phyloP scores from a whole-genome alignment of 1,140 invertebrate genomes.

The Zophobas morio region DNA sequence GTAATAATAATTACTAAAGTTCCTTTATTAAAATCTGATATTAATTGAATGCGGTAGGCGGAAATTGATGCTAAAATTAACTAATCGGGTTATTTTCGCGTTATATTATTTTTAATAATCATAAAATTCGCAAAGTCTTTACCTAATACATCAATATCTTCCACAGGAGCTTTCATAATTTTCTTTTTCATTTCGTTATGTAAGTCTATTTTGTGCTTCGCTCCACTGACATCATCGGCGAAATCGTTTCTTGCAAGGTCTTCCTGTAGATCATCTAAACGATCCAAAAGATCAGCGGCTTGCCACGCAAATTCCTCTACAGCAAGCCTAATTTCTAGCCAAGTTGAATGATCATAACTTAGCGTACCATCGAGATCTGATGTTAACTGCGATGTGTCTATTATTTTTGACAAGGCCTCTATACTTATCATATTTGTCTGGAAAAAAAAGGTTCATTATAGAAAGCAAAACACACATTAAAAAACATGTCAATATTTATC shows the following conservation, averaged over 20 bases:
- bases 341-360: slow-evolving; percentile 95
- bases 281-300: slow-evolving; percentile 91
- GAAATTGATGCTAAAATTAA: not conserved
- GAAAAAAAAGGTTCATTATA: slow-evolving; percentile 64
- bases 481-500: too few relatives aligned
- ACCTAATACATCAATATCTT: slow-evolving; percentile 87
- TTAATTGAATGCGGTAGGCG: too few relatives aligned
- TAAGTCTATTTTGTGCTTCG: slow-evolving; percentile 91
- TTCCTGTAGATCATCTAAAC: slow-evolving; percentile 92
- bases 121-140: slow-evolving; percentile 52
- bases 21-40: too few relatives aligned
- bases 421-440: slow-evolving; percentile 96
- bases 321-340: slow-evolving; percentile 94
- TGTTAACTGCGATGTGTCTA: slow-evolving; percentile 93
- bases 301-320: slow-evolving; percentile 97
- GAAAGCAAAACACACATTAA: too few relatives aligned
- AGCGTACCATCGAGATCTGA: slow-evolving; percentile 94
- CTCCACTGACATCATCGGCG: slow-evolving; percentile 91
- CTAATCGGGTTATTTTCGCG: not conserved
- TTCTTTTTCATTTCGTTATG: slow-evolving; percentile 96
- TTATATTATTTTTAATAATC: not conserved
- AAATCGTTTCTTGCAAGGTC: slow-evolving; percentile 92
- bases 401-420: slow-evolving; percentile 92
- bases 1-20: too few relatives aligned
- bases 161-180: slow-evolving; percentile 93